A percentile compares a stretch with the other conserved stretches of the same genome.
These are phyloP conservation scores for Sogatella furcifera DNA, from an alignment of 1,140 invertebrate genomes.

Conservation along the genomic window DNA sequence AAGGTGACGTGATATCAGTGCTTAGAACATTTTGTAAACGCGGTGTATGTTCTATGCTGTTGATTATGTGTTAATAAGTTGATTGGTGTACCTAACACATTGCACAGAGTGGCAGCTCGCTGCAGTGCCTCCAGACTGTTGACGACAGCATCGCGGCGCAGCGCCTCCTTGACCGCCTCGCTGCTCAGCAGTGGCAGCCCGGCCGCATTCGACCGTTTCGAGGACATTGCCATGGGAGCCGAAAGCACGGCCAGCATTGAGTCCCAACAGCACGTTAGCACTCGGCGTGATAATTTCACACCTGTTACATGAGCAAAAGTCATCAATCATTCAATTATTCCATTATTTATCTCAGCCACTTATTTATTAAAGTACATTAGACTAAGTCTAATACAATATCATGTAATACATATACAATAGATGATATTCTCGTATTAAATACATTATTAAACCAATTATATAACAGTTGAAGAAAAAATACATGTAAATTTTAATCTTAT, in stretches of 20 bases:
- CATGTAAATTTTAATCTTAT: no score
- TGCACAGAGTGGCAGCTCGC: slow-evolving; percentile 45
- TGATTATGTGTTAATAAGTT: no score
- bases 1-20: no score
- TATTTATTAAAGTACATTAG: no score
- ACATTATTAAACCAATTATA: no score
- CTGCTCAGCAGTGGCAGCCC: slow-evolving; percentile 30
- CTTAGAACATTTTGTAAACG: no score
- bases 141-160: slow-evolving; percentile 66
- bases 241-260: slow-evolving; percentile 81
- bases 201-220: slow-evolving; percentile 6
- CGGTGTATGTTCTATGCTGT: no score
- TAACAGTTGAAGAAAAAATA: no score
- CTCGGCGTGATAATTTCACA: slow-evolving; percentile 37
- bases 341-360: no score
- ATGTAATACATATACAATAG: no score
- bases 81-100: slow-evolving; percentile 48
- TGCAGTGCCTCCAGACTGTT: slow-evolving; percentile 73
- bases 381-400: no score
- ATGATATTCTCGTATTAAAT: no score
- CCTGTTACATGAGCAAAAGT: slow-evolving; percentile 27
- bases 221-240: slow-evolving; percentile 45
- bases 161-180: slow-evolving; percentile 44
- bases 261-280: slow-evolving; percentile 86
- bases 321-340: background rate